Evolutionary conservation across 2,888 invertebrate genomes (phyloP).

Genomic region (Dryococelus australis): DNA sequence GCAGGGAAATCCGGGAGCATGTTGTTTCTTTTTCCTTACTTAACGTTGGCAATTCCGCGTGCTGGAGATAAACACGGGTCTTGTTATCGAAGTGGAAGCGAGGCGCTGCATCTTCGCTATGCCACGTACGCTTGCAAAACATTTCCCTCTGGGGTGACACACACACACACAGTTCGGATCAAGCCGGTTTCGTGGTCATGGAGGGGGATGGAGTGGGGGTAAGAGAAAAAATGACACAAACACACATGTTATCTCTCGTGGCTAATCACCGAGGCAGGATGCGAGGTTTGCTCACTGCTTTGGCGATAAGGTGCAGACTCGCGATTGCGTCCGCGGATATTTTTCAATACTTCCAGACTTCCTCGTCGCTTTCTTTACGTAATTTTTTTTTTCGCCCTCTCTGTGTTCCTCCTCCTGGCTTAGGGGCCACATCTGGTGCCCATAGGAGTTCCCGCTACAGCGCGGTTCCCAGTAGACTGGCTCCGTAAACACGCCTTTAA

Average conservation of each 20-base stretch:
- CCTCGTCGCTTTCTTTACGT: not conserved
- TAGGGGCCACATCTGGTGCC: too few species aligned
- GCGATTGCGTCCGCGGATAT: conserved; percentile 19
- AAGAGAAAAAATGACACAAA: too few species aligned
- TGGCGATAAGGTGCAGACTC: conserved; percentile 4
- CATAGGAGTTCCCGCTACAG: too few species aligned
- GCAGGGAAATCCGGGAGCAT: not conserved
- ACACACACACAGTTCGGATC: too few species aligned
- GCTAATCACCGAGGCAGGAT: not conserved
- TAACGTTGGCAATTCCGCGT: not conserved
- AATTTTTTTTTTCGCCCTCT: not conserved
- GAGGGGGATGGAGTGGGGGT: too few species aligned
- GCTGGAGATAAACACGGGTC: not conserved
- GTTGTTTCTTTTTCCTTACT: not conserved
- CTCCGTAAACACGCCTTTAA: too few species aligned
- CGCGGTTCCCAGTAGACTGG: too few species aligned
- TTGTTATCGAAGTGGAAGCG: not conserved
- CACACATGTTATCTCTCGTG: not conserved
- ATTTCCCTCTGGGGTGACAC: too few species aligned
- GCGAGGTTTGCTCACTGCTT: not conserved
- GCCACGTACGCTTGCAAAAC: too few species aligned
- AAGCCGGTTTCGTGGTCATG: too few species aligned
- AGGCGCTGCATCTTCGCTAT: not conserved
- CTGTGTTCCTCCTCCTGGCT: too few species aligned
- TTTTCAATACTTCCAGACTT: not conserved